phyloP scores from a whole-genome alignment of 2,888 invertebrate species.

The Ethmia dodecea region DNA sequence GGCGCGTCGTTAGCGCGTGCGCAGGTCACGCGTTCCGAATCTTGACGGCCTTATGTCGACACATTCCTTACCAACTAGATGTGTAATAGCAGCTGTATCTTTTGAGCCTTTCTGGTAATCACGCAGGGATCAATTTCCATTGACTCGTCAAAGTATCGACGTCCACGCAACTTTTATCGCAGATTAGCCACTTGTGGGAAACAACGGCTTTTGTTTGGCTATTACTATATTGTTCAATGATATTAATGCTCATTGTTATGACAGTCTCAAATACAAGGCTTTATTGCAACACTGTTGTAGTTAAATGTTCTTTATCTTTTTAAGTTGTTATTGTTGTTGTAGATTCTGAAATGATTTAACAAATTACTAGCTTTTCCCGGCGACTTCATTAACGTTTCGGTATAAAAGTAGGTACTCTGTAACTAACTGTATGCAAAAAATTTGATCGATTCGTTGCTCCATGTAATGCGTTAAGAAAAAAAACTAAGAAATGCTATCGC shows the following conservation, averaged over 20 bases:
- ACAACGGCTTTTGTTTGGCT: conserved; percentile 38
- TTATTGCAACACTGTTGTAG: conserved; percentile 29
- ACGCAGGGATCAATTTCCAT: background rate
- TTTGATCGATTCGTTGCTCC: no score
- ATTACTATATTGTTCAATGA: conserved; percentile 36
- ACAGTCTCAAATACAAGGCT: conserved; percentile 38
- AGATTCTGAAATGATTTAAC: no score
- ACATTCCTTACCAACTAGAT: conserved; percentile 14
- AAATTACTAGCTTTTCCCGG: no score
- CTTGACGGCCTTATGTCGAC: conserved; percentile 36
- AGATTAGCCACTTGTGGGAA: conserved; percentile 47
- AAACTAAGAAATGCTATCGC: no score
- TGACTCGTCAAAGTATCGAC: background rate
- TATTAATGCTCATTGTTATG: conserved; percentile 33
- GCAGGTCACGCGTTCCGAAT: conserved; percentile 26
- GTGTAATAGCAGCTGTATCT: no score
- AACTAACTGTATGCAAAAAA: no score
- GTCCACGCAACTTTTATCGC: conserved; percentile 11
- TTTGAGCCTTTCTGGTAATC: background rate
- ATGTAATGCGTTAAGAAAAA: no score
- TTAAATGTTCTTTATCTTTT: conserved; percentile 2
- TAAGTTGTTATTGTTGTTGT: background rate
- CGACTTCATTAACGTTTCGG: no score
- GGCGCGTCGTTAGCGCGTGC: conserved; percentile 29
- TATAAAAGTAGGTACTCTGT: no score